phyloP scores from a whole-genome alignment of 2,888 invertebrate genomes.

The Caenorhabditis sp. region DNA sequence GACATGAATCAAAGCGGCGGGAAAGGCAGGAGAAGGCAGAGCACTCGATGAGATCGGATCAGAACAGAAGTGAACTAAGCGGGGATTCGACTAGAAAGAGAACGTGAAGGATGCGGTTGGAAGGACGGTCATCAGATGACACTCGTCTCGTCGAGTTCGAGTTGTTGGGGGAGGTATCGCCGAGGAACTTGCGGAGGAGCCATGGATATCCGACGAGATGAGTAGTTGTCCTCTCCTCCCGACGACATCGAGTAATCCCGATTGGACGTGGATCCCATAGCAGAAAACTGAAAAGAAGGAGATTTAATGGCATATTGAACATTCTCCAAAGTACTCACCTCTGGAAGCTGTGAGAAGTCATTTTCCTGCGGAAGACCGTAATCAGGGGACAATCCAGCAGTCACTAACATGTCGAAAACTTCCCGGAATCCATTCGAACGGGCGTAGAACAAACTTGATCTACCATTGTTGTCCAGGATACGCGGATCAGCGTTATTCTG shows the following conservation, averaged over 20 bases:
- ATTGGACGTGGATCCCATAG: constrained; percentile 61
- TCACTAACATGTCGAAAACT: constrained; percentile 64
- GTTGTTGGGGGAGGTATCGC: constrained; percentile 50
- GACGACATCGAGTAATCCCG: constrained; percentile 63
- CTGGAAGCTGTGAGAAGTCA: constrained; percentile 49
- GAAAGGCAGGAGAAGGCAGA: constrained; percentile 51
- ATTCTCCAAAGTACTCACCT: constrained; percentile 16
- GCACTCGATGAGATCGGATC: constrained; percentile 51
- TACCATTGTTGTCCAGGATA: constrained; percentile 91
- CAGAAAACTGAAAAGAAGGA: constrained; percentile 34
- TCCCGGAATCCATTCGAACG: constrained; percentile 83
- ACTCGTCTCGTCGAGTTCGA: constrained; percentile 54
- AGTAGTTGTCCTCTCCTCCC: constrained; percentile 56
- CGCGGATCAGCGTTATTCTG: constrained; percentile 96
- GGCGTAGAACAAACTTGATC: constrained; percentile 91
- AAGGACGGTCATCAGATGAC: constrained; percentile 33
- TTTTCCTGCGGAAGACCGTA: constrained; percentile 60
- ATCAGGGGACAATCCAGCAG: constrained; percentile 64
- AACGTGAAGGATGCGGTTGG: constrained; percentile 2
- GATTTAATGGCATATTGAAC: not conserved
- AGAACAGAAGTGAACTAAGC: constrained; percentile 49
- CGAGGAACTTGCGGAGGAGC: constrained; percentile 61
- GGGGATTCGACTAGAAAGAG: constrained; percentile 50
- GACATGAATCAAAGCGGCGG: constrained; percentile 22
- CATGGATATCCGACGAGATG: constrained; percentile 17